These are phyloP conservation scores for Gobio gobio DNA, from an alignment of 2,113 vertebrate genomes.

Conservation along the genomic window DNA sequence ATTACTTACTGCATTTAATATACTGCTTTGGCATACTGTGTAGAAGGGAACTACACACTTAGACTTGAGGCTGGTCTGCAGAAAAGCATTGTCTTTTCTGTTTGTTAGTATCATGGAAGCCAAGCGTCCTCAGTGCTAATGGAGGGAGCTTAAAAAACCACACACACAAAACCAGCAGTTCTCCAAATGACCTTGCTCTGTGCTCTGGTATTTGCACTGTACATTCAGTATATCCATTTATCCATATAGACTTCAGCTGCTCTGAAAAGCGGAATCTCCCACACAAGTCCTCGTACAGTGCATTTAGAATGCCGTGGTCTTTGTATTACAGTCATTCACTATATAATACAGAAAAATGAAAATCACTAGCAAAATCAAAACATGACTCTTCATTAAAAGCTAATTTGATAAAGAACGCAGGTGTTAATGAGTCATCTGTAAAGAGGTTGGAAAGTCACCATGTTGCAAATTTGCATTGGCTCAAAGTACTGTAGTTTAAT, in stretches of 20 bases:
- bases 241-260: background rate
- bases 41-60: background rate
- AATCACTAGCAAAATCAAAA: background rate
- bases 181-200: constrained; percentile 59
- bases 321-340: background rate
- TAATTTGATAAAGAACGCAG: background rate
- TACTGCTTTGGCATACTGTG: background rate
- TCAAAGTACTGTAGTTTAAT: background rate
- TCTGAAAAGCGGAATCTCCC: background rate
- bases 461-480: background rate
- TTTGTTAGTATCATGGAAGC: background rate
- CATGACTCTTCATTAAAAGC: background rate
- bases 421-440: background rate
- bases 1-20: background rate
- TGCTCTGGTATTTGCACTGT: constrained; percentile 56
- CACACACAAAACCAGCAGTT: constrained; percentile 37
- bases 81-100: background rate
- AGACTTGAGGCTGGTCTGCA: background rate
- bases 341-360: background rate
- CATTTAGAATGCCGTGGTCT: background rate
- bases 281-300: background rate
- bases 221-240: background rate
- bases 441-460: background rate
- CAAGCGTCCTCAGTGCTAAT: constrained; percentile 15
- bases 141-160: background rate